Conservation (phyloP, 2,888 invertebrate species). For the Uloborus plumipes region DNA sequence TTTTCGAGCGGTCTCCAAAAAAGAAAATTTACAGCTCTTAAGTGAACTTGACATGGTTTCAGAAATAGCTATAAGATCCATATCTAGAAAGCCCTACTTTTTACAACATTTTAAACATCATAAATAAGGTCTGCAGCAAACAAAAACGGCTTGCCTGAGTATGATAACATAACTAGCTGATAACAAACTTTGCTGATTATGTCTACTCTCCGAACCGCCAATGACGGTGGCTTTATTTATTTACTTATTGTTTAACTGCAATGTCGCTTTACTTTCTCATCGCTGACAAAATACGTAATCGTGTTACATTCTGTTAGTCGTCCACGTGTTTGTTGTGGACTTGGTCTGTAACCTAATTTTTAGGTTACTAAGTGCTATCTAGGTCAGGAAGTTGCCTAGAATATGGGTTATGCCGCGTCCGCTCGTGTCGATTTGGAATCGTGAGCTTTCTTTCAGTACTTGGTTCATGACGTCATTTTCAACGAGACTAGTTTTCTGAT, state of each 20-base stretch:
- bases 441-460: constrained; percentile 10
- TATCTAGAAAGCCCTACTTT: constrained; percentile 6
- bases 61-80: background rate
- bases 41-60: constrained; percentile 4
- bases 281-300: background rate
- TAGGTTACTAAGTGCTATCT: constrained; percentile 53
- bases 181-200: too few species aligned
- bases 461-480: too few species aligned
- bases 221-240: too few species aligned
- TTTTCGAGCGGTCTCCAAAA: too few species aligned
- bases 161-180: too few species aligned
- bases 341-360: constrained; percentile 57
- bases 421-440: constrained; percentile 7
- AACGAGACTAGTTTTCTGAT: background rate
- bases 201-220: too few species aligned
- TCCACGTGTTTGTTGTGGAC: constrained; percentile 59
- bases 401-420: constrained; percentile 52
- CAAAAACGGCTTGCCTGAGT: background rate
- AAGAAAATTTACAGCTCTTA: too few species aligned
- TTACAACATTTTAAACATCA: background rate
- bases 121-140: background rate
- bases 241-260: too few species aligned
- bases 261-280: background rate
- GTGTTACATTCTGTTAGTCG: background rate
- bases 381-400: constrained; percentile 53